Conservation (phyloP, 1,140 invertebrate genomes). For the Scaptomyza montana region DNA sequence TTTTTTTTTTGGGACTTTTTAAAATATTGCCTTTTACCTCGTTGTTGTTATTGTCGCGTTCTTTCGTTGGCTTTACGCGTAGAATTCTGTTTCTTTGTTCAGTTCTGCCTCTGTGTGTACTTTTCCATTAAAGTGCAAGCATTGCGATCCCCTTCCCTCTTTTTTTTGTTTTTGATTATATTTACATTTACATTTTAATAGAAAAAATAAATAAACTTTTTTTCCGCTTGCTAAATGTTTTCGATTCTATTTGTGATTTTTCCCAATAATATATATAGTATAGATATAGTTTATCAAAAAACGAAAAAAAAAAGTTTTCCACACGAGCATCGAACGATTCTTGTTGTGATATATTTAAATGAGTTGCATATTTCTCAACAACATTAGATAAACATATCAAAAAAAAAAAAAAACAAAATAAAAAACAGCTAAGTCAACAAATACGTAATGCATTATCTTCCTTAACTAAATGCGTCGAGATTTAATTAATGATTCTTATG, state of each 20-base stretch:
- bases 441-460: slow-evolving; percentile 12
- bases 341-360: no score
- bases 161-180: neutral
- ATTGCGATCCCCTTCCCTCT: neutral
- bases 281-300: neutral
- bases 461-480: no score
- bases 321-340: no score
- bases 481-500: neutral
- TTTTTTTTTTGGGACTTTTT: slow-evolving; percentile 1
- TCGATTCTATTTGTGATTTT: no score
- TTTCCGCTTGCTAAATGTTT: no score
- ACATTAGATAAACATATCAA: neutral
- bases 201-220: slow-evolving; percentile 9
- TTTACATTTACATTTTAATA: neutral
- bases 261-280: no score
- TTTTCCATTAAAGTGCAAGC: slow-evolving; percentile 25
- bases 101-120: slow-evolving; percentile 12
- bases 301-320: neutral
- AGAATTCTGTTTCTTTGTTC: slow-evolving; percentile 34
- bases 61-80: slow-evolving; percentile 13
- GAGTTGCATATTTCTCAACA: no score
- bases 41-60: slow-evolving; percentile 34
- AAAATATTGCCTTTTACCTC: slow-evolving; percentile 48
- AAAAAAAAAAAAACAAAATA: neutral
- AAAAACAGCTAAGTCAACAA: neutral